These are phyloP conservation scores for Catocala fraxini DNA, from an alignment of 2,888 invertebrate species.

Conservation along the genomic window DNA sequence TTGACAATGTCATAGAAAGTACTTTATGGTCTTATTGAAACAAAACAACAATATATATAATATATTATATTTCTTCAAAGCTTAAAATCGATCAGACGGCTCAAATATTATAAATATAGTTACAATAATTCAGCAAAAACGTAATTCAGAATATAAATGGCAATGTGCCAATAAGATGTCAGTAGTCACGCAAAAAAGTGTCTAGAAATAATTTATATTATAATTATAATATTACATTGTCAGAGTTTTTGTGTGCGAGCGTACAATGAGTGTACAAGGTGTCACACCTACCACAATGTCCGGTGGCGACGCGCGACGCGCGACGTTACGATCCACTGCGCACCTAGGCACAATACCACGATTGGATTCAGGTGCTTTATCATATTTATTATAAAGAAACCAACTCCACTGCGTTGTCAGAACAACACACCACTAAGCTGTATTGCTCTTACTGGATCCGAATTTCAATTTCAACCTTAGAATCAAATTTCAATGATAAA, in stretches of 20 bases:
- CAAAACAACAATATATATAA: too few relatives aligned
- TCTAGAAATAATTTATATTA: slow-evolving; percentile 44
- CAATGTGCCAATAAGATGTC: slow-evolving; percentile 46
- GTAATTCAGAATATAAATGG: slow-evolving; percentile 30
- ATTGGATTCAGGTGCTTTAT: slow-evolving; percentile 56
- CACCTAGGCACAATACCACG: slow-evolving; percentile 65
- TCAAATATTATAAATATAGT: slow-evolving; percentile 3
- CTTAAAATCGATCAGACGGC: background rate
- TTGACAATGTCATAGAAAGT: too few relatives aligned
- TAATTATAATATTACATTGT: slow-evolving; percentile 46
- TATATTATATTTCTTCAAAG: background rate
- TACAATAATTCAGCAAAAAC: slow-evolving; percentile 11
- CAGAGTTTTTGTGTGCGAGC: slow-evolving; percentile 48
- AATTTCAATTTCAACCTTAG: slow-evolving; percentile 14
- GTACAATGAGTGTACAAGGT: slow-evolving; percentile 61
- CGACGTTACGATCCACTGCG: slow-evolving; percentile 68
- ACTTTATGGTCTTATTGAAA: too few relatives aligned
- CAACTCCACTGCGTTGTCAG: slow-evolving; percentile 18
- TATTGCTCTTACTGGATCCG: slow-evolving; percentile 12
- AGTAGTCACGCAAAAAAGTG: slow-evolving; percentile 47
- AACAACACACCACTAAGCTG: slow-evolving; percentile 1
- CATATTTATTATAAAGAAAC: slow-evolving; percentile 50
- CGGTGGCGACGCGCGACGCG: slow-evolving; percentile 53
- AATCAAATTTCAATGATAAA: slow-evolving; percentile 31
- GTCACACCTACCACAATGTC: slow-evolving; percentile 72